These are phyloP conservation scores for Drosophila lacertosa DNA, from an alignment of 1,140 invertebrate genomes.

Conservation along the genomic window DNA sequence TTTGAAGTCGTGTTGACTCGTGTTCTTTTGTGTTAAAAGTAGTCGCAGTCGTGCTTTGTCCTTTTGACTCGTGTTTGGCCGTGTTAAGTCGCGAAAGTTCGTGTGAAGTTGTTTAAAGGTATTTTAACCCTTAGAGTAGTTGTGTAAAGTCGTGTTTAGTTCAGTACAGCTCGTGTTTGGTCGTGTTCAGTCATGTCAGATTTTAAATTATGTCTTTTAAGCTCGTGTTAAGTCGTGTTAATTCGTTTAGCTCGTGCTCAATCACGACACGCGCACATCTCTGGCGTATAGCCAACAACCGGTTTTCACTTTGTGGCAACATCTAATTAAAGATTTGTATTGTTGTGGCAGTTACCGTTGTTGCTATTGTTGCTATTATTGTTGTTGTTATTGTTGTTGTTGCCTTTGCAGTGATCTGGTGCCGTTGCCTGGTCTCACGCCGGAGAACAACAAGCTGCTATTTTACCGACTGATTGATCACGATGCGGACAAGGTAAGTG, in stretches of 20 bases:
- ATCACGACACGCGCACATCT: background rate
- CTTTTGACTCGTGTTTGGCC: background rate
- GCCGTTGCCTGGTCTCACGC: conserved; percentile 86
- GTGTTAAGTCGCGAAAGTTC: background rate
- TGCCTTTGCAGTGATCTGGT: conserved; percentile 83
- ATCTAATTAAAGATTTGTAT: conserved; percentile 30
- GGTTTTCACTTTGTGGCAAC: conserved; percentile 26
- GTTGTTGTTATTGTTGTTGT: conserved; percentile 41
- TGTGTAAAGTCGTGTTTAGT: no score
- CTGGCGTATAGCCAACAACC: background rate
- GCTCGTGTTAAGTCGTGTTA: no score
- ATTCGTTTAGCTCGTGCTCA: background rate
- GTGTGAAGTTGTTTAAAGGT: background rate
- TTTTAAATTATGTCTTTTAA: background rate
- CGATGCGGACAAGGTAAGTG: conserved; percentile 85
- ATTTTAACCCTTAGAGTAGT: no score
- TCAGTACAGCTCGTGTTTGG: no score
- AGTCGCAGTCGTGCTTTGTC: background rate
- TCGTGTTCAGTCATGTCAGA: background rate
- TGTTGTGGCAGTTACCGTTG: no score
- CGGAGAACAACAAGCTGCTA: conserved; percentile 86
- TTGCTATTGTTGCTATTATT: background rate
- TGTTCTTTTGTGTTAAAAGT: no score
- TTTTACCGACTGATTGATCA: conserved; percentile 87
- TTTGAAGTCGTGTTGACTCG: background rate